These are phyloP conservation scores for Rhagophthalmus giganteus DNA, from an alignment of 2,888 invertebrate genomes.

Conservation along the genomic window DNA sequence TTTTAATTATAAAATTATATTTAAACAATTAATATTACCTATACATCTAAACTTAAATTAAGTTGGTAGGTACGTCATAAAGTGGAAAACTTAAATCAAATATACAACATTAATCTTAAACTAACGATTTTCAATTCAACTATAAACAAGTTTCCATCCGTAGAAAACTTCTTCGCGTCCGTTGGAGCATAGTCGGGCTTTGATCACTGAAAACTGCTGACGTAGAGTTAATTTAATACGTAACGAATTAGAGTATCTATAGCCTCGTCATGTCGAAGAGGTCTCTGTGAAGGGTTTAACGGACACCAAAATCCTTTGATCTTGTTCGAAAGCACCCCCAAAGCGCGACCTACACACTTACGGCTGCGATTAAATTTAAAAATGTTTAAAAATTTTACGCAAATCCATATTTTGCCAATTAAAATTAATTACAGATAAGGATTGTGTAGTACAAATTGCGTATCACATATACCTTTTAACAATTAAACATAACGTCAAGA, in stretches of 20 bases:
- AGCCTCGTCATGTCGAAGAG: conserved; percentile 13
- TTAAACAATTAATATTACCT: background rate
- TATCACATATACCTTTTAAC: no score
- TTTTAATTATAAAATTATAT: no score
- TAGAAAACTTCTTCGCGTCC: conserved; percentile 7
- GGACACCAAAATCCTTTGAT: conserved; percentile 24
- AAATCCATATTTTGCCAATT: background rate
- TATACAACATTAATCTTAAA: no score
- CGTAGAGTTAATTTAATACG: conserved; percentile 21
- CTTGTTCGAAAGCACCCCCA: conserved; percentile 13
- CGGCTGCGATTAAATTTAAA: background rate
- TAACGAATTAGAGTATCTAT: conserved; percentile 20
- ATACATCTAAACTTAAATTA: background rate
- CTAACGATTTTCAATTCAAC: no score
- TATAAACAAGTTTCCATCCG: no score
- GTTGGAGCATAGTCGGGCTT: conserved; percentile 8
- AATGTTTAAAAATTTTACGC: background rate
- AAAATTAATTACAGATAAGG: background rate
- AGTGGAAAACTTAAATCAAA: no score
- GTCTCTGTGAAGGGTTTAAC: conserved; percentile 11
- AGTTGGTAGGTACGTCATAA: background rate
- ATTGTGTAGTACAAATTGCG: background rate
- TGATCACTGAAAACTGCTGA: conserved; percentile 17
- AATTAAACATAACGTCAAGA: no score
- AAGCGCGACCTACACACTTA: conserved; percentile 17